phyloP scores from a whole-genome alignment of 2,797 vertebrate species.

The Poeciliopsis presidionis region DNA sequence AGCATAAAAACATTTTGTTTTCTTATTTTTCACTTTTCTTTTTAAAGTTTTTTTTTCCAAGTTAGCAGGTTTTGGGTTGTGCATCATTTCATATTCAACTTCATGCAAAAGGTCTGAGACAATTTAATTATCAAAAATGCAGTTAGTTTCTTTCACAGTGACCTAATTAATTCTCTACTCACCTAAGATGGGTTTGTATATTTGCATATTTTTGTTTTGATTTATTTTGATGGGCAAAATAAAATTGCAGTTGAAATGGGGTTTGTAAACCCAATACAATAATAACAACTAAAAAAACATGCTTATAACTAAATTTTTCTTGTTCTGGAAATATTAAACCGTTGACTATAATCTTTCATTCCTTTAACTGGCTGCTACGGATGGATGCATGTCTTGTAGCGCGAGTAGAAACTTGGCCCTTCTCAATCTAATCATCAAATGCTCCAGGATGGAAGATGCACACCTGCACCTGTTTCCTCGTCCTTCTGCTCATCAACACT shows the following conservation, averaged over 20 bases:
- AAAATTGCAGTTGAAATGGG: background rate
- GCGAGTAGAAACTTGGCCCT: slow-evolving; percentile 34
- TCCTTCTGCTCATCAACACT: slow-evolving; percentile 46
- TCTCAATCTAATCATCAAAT: slow-evolving; percentile 60
- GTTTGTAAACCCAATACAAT: background rate
- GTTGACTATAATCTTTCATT: background rate
- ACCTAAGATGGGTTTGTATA: background rate
- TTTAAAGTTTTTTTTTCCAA: background rate
- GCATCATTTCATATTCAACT: background rate
- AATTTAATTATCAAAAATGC: background rate
- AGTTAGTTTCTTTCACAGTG: background rate
- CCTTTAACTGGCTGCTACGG: slow-evolving; percentile 1
- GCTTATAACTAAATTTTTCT: background rate
- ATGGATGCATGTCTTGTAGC: slow-evolving; percentile 38
- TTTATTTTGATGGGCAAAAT: background rate
- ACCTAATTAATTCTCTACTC: background rate
- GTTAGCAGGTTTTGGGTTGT: background rate
- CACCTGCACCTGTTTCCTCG: slow-evolving; percentile 70
- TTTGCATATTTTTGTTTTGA: background rate
- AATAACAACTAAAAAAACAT: background rate
- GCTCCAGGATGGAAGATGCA: slow-evolving; percentile 51
- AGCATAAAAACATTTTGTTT: slow-evolving; percentile 6
- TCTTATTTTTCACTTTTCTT: background rate
- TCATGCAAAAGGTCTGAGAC: background rate
- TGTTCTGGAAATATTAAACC: background rate